Evolutionary conservation across 1,140 invertebrate genomes (phyloP).

Genomic region (Tetramorium parvispinum): DNA sequence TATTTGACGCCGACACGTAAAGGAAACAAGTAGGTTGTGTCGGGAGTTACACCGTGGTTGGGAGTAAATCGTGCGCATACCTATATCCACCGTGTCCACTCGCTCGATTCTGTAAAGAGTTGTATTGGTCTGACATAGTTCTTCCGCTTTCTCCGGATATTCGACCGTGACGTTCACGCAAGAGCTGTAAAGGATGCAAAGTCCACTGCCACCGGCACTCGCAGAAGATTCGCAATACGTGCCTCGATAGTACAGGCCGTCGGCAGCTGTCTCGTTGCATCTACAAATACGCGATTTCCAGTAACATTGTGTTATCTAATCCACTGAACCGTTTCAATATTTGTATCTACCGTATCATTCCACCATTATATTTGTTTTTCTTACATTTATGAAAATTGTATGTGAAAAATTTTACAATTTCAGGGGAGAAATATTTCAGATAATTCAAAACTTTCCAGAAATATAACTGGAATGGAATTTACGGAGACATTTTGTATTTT

Average conservation of each 20-base stretch:
- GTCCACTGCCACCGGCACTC: slow-evolving; percentile 66
- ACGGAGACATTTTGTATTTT: too few species aligned
- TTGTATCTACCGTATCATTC: too few species aligned
- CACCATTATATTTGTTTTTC: too few species aligned
- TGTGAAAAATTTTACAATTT: too few species aligned
- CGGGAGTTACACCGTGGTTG: too few species aligned
- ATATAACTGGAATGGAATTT: too few species aligned
- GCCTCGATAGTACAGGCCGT: slow-evolving; percentile 73
- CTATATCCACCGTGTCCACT: slow-evolving; percentile 64
- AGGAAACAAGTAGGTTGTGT: not conserved
- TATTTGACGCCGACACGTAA: not conserved
- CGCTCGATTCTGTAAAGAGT: slow-evolving; percentile 62
- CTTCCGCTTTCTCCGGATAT: slow-evolving; percentile 46
- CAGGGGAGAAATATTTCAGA: too few species aligned
- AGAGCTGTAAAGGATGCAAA: slow-evolving; percentile 72
- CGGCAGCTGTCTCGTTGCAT: slow-evolving; percentile 71
- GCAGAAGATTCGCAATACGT: slow-evolving; percentile 76
- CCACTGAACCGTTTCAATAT: too few species aligned
- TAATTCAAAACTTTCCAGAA: too few species aligned
- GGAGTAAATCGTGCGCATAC: slow-evolving; percentile 1
- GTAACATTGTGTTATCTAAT: not conserved
- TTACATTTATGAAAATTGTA: too few species aligned
- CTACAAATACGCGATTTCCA: slow-evolving; percentile 31
- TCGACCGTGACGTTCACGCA: slow-evolving; percentile 77
- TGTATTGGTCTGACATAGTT: slow-evolving; percentile 68